A percentile compares a stretch with the other conserved stretches of the same genome.
Conservation (phyloP, 2,113 vertebrate species). For the Paramormyrops kingsleyae region DNA sequence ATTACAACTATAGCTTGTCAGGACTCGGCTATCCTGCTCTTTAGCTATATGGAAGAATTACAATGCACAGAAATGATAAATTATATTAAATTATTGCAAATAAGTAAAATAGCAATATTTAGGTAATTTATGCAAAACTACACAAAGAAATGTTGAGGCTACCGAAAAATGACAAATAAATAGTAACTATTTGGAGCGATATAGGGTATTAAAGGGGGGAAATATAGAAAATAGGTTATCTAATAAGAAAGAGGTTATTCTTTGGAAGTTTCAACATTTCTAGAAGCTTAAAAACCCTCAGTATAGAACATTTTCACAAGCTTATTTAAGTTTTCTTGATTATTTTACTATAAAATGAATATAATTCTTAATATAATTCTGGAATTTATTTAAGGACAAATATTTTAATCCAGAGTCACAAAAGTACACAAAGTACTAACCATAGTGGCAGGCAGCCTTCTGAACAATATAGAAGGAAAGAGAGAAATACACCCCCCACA, state of each 20-base stretch:
- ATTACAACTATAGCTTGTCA: not conserved
- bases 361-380: not conserved
- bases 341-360: not conserved
- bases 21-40: not conserved
- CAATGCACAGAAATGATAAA: not conserved
- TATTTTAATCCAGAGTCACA: not conserved
- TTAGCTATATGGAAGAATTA: not conserved
- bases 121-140: not conserved
- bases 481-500: not conserved
- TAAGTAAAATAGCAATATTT: not conserved
- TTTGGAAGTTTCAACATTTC: not conserved
- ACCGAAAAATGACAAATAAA: not conserved
- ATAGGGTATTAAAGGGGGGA: not conserved
- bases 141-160: not conserved
- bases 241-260: not conserved
- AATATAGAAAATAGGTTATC: not conserved
- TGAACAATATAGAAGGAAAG: not conserved
- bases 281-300: not conserved
- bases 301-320: not conserved
- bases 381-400: not conserved
- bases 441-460: not conserved
- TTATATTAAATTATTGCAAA: not conserved
- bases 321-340: not conserved
- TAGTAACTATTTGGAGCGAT: not conserved
- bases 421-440: not conserved